A percentile compares a stretch with the other conserved stretches of the same genome.
phyloP scores from a whole-genome alignment of 1,140 invertebrate species.

The Sycobia sp. region DNA sequence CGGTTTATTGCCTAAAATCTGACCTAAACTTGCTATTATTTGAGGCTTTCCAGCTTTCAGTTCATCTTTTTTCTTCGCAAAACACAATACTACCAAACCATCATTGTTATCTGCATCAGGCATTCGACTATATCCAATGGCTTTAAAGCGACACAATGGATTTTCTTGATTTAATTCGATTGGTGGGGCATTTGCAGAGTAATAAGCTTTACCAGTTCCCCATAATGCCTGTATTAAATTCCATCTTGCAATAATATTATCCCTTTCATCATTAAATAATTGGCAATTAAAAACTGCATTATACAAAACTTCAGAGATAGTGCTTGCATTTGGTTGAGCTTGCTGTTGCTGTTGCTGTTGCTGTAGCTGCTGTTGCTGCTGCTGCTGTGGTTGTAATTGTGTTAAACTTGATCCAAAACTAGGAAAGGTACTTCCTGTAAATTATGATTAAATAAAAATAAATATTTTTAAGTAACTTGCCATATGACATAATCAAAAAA shows the following conservation, averaged over 20 bases:
- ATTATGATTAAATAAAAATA: too few relatives aligned
- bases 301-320: slow-evolving; percentile 72
- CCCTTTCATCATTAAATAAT: slow-evolving; percentile 90
- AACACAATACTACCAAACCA: slow-evolving; percentile 81
- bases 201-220: slow-evolving; percentile 86
- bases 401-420: slow-evolving; percentile 44
- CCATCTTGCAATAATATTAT: slow-evolving; percentile 89
- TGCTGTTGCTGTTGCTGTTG: slow-evolving; percentile 66
- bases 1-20: slow-evolving; percentile 81
- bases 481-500: too few relatives aligned
- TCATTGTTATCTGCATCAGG: slow-evolving; percentile 84
- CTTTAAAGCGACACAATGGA: slow-evolving; percentile 90
- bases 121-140: slow-evolving; percentile 86
- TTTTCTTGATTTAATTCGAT: slow-evolving; percentile 88
- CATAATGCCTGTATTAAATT: slow-evolving; percentile 93
- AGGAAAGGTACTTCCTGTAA: slow-evolving; percentile 39
- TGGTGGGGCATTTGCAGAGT: slow-evolving; percentile 72
- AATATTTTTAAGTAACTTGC: too few relatives aligned
- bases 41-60: slow-evolving; percentile 76
- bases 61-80: slow-evolving; percentile 80
- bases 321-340: slow-evolving; percentile 64
- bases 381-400: slow-evolving; percentile 59
- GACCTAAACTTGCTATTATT: slow-evolving; percentile 71
- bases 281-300: slow-evolving; percentile 83
- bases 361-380: slow-evolving; percentile 63